Evolutionary conservation across 2,113 vertebrate species (phyloP), one percentile per base, ranked within the genome.

Genomic region (Brachyhypopomus gauderio): DNA sequence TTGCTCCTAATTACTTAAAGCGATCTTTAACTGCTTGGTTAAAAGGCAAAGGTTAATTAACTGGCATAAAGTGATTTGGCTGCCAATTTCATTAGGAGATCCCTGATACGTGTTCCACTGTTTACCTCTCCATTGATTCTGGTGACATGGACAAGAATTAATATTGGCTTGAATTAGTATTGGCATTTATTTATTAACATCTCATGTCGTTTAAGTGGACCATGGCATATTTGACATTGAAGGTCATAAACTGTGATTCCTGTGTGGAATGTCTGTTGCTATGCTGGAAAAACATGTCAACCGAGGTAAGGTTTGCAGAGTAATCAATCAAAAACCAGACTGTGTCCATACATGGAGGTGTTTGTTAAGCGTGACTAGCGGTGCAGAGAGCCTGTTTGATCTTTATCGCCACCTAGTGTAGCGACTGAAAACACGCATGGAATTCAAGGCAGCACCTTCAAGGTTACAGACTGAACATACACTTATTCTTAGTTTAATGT

Each of bases 341-440:
- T 77, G 83, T 86, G 86, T 87, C 76, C 67, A 38, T 20, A 75
- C 20, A 60, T 52, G n/a, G 78, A 74, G 4, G 27, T 6, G 76
- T 52, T 52, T 55, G 79, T 75, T 70, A 63, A 74, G n/a, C 20
- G 3, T 66, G 36, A 62, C 41, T 20, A 20, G 58, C 45, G 45
- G 12, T 41, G 19, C n/a, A 70, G 20, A 55, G 58, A 0, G 27
- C 3, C 55, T 3, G 66, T 64, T 8, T 4, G 20, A 20, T 63
- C 4, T 58, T 78, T 78, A 80, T 83, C 85, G 85, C 85, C 90
- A 86, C 82, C 89, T 86, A 82, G 84, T 6, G 92, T 19, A 17
- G 5, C 2, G 12, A 8, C 45, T 52, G 9, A 52, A 52, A 11
- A 52, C 45, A 52, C 12, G 45, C 45, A 41, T 30, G 41, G 41